Evolutionary conservation across 2,888 invertebrate species (phyloP).

Genomic region (Camponotus fellah): DNA sequence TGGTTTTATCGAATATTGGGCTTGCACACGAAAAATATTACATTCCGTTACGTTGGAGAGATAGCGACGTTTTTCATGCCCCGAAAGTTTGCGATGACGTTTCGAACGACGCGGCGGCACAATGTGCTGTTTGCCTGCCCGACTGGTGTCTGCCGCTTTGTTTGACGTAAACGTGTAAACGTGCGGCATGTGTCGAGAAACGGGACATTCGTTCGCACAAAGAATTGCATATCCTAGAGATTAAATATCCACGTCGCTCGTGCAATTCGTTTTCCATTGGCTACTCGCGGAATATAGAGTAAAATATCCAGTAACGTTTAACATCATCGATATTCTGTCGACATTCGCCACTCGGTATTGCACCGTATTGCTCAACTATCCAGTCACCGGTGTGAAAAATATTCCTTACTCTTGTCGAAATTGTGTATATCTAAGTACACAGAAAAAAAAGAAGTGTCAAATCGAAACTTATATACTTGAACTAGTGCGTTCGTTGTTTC

Average conservation of each 20-base stretch:
- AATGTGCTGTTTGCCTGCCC: conserved; percentile 21
- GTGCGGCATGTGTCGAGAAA: conserved; percentile 42
- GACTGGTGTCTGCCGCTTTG: conserved; percentile 39
- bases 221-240: conserved; percentile 47
- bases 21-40: conserved; percentile 64
- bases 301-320: conserved; percentile 41
- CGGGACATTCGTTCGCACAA: conserved; percentile 42
- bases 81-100: conserved; percentile 62
- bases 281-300: conserved; percentile 6
- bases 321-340: conserved; percentile 31
- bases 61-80: conserved; percentile 51
- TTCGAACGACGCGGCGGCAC: conserved; percentile 51
- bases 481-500: no score
- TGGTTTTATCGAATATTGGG: conserved; percentile 68
- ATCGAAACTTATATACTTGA: no score
- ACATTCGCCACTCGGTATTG: neutral
- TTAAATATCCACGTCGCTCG: conserved; percentile 48
- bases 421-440: neutral
- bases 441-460: no score
- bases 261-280: conserved; percentile 39
- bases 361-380: conserved; percentile 11
- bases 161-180: conserved; percentile 51
- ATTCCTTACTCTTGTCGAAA: conserved; percentile 1
- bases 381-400: neutral
- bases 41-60: conserved; percentile 58